A percentile compares a stretch with the other conserved stretches of the same genome.
Evolutionary conservation across 2,888 invertebrate genomes (phyloP).

Genomic region (Catocala sponsa): DNA sequence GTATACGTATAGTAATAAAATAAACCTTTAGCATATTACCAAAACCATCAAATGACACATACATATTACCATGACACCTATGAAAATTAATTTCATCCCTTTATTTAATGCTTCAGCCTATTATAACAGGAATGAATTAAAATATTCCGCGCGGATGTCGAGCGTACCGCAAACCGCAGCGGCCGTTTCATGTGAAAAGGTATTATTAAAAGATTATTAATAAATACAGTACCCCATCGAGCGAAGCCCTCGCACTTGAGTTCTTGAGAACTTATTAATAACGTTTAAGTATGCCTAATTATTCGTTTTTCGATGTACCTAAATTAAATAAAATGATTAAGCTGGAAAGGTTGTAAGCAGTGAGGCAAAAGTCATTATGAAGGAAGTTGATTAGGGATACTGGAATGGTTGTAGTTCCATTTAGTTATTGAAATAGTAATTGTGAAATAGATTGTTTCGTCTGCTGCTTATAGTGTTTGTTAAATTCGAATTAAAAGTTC

Average conservation of each 20-base stretch:
- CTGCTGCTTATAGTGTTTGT: not conserved
- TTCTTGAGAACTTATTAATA: conserved; percentile 33
- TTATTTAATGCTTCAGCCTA: conserved; percentile 21
- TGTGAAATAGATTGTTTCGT: not conserved
- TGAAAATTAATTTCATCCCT: conserved; percentile 31
- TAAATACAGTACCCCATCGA: conserved; percentile 30
- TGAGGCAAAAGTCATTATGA: conserved; percentile 1
- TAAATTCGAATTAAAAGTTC: not conserved
- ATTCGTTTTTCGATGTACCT: conserved; percentile 11
- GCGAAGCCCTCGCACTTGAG: conserved; percentile 28
- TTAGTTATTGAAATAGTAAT: conserved; percentile 2
- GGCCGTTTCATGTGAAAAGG: conserved; percentile 34
- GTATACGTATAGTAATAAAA: not conserved
- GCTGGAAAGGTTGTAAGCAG: conserved; percentile 13
- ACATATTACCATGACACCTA: conserved; percentile 13
- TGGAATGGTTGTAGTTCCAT: conserved; percentile 2
- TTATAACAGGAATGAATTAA: conserved; percentile 33
- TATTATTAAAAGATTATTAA: conserved; percentile 43
- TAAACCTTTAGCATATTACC: not conserved
- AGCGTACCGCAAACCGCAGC: conserved; percentile 36
- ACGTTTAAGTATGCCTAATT: conserved; percentile 29
- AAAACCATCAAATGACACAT: not conserved
- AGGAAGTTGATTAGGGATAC: conserved; percentile 5
- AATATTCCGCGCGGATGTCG: conserved; percentile 31
- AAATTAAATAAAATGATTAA: conserved; percentile 15